phyloP scores from a whole-genome alignment of 2,888 invertebrate species.

The Petrophora chlorosata region DNA sequence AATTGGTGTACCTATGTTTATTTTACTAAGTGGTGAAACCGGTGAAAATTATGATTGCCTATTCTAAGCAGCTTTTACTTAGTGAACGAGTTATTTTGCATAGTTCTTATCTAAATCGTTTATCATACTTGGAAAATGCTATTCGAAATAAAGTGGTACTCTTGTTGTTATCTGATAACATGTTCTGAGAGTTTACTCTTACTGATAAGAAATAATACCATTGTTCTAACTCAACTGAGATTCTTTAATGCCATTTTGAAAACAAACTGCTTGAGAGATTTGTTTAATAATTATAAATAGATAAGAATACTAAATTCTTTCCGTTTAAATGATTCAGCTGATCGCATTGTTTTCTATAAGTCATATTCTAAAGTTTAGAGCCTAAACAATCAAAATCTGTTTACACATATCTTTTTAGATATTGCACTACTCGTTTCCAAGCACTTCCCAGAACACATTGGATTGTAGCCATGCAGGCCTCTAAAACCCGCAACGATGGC shows the following conservation, averaged over 20 bases:
- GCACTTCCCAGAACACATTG: constrained; percentile 1
- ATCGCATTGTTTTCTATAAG: too few relatives aligned
- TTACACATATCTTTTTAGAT: too few relatives aligned
- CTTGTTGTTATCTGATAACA: constrained; percentile 20
- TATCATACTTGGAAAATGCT: not conserved
- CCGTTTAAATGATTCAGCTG: too few relatives aligned
- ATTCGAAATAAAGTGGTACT: not conserved
- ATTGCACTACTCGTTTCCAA: not conserved
- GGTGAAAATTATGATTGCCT: not conserved
- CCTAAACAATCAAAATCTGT: too few relatives aligned
- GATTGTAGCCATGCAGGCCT: constrained; percentile 9
- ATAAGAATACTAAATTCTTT: too few relatives aligned
- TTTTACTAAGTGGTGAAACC: constrained; percentile 1
- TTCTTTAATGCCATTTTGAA: not conserved
- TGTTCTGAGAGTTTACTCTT: constrained; percentile 13
- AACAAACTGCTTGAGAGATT: too few relatives aligned
- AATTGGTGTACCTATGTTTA: not conserved
- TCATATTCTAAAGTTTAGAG: too few relatives aligned
- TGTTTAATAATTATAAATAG: too few relatives aligned
- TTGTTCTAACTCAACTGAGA: constrained; percentile 8
- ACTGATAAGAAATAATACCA: constrained; percentile 16
- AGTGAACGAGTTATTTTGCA: not conserved
- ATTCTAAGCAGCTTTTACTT: not conserved
- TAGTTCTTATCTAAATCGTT: not conserved
- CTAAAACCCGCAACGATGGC: constrained; percentile 6